These are phyloP conservation scores for Acanthurus leucopareius DNA, from an alignment of 2,797 vertebrate genomes.

Conservation along the genomic window DNA sequence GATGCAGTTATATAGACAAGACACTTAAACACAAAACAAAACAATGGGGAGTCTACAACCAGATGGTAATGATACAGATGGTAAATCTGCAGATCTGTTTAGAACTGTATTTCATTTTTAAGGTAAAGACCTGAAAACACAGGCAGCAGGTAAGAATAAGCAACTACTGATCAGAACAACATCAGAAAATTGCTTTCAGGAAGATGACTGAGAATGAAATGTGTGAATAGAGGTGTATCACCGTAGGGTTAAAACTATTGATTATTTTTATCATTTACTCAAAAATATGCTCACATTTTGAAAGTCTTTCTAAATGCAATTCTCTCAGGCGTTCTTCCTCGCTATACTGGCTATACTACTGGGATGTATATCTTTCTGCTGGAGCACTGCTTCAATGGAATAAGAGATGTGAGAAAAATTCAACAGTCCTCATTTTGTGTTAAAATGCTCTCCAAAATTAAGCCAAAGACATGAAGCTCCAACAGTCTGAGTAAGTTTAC, in stretches of 20 bases:
- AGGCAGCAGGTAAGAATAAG: slow-evolving; percentile 9
- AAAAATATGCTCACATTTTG: slow-evolving; percentile 7
- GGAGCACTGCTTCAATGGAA: neutral
- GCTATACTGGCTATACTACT: neutral
- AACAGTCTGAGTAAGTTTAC: neutral
- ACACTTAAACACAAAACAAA: slow-evolving; percentile 38
- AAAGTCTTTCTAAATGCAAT: slow-evolving; percentile 2
- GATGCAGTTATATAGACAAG: slow-evolving; percentile 41
- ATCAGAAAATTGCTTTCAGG: slow-evolving; percentile 26
- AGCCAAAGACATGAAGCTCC: neutral
- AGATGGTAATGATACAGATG: slow-evolving; percentile 37
- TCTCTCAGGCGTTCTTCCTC: neutral
- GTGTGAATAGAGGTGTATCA: slow-evolving; percentile 19
- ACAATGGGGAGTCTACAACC: slow-evolving; percentile 41
- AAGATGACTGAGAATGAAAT: slow-evolving; percentile 26
- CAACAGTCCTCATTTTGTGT: neutral
- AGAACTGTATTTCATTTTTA: slow-evolving; percentile 45
- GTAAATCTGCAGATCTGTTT: slow-evolving; percentile 36
- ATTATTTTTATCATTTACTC: slow-evolving; percentile 34
- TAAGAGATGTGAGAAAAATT: neutral
- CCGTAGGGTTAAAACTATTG: slow-evolving; percentile 13
- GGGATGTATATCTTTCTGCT: neutral
- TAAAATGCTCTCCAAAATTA: slow-evolving; percentile 5
- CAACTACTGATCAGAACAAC: slow-evolving; percentile 40
- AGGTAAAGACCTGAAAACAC: slow-evolving; percentile 11